A percentile compares a stretch with the other conserved stretches of the same genome.
Conservation (phyloP, 1,140 invertebrate genomes). For the Thrips palmi region DNA sequence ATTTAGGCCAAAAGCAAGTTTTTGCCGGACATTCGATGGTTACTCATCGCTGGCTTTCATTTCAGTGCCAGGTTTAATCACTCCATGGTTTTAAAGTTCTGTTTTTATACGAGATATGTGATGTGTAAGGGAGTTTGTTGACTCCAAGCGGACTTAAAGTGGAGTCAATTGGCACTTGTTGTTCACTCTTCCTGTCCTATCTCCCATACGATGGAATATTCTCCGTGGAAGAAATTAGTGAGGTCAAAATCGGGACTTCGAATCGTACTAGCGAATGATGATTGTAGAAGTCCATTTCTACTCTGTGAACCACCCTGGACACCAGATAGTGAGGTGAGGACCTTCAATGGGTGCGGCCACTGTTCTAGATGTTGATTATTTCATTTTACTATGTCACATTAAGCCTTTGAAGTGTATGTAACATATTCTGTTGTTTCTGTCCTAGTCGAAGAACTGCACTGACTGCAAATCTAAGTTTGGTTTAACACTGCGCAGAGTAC, state of each 20-base stretch:
- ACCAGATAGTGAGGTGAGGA: slow-evolving; percentile 21
- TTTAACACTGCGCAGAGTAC: slow-evolving; percentile 27
- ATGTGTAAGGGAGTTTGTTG: too few species aligned
- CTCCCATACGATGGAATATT: too few species aligned
- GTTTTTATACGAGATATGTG: too few species aligned
- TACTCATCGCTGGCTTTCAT: too few species aligned
- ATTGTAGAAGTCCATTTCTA: slow-evolving; percentile 21
- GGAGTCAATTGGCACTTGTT: too few species aligned
- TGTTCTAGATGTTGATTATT: slow-evolving; percentile 2
- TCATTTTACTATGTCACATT: not conserved
- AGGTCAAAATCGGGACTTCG: slow-evolving; percentile 23
- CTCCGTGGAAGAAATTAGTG: slow-evolving; percentile 19
- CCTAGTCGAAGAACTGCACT: slow-evolving; percentile 24
- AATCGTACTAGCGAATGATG: slow-evolving; percentile 19
- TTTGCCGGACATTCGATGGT: too few species aligned
- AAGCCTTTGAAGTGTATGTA: not conserved
- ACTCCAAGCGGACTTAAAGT: too few species aligned
- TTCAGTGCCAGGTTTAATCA: too few species aligned
- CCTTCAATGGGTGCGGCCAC: not conserved
- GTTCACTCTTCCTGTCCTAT: too few species aligned
- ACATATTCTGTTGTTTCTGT: slow-evolving; percentile 14
- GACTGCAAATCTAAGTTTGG: slow-evolving; percentile 27
- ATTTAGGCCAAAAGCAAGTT: too few species aligned
- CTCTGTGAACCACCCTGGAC: slow-evolving; percentile 22
- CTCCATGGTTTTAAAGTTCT: too few species aligned